Base-by-base conservation (phyloP, 2,888 invertebrate genomes). In the Caenorhabditis sp. region DNA sequence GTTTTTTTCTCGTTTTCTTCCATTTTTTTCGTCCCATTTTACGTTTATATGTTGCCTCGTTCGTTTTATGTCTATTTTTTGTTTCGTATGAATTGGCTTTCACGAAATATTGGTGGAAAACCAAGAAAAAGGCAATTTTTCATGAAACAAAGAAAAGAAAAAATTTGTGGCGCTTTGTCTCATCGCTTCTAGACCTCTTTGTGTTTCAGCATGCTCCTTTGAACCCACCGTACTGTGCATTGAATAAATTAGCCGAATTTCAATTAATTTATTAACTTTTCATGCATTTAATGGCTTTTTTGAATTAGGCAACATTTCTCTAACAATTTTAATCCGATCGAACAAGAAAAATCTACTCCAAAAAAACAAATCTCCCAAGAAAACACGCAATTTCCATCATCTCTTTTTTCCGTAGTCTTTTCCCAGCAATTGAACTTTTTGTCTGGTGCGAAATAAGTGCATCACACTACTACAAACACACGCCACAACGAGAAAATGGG, bases 51-150 rank as follows among this genome's bases (percentile, higher is more conserved):
- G 43, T 43, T 43, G 43, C 27, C 24, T 55, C 27, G 24, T 55
- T 26, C 24, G n/a, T 55, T 55, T 55, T 55, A 55, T 26, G 27
- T 55, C 27, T 10, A 55, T 55, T 55, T 55, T 55, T 55, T n/a
- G 12, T 5, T 31, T 6, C 10, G 31, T 31, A 31, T 31, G 10
- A 10, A 31, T 31, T 55, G 24, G 24, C 27, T 55, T 55, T 55
- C n/a, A 26, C 14, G 27, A 55, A 55, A 55, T n/a, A n/a, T 55
- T 55, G 24, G 24, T 19, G 24, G 4, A 10, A 10, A 31, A 31
- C 4, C 31, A 31, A 31, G 10, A 10, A 31, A 31, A 31, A 31
- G 10, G 4, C 4, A 31, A 31, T 31, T 43, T 10, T 43, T 43
- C 14, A 12, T 14, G 43, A 31, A 10, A 31, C n/a, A 31, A 31